Evolutionary conservation across 2,797 vertebrate genomes (phyloP).

Genomic region (Anguilla marmorata): DNA sequence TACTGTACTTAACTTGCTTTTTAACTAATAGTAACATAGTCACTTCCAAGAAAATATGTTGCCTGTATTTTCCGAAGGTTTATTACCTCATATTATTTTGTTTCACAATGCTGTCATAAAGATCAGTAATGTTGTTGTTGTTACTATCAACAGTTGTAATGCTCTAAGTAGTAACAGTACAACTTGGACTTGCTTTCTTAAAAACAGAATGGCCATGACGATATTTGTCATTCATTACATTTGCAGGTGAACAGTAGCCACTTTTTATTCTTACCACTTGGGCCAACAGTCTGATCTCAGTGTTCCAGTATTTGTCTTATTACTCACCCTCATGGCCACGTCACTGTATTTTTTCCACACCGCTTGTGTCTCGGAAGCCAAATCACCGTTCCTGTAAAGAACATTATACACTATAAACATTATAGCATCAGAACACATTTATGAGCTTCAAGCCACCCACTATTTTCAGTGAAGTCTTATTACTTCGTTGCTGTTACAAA

Average conservation of each 20-base stretch:
- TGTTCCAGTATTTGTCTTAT: constrained; percentile 10
- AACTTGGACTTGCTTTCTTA: constrained; percentile 63
- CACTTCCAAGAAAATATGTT: neutral
- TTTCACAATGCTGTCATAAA: neutral
- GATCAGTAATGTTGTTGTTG: neutral
- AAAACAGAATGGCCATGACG: constrained; percentile 64
- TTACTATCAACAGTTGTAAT: constrained; percentile 23
- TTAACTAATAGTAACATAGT: neutral
- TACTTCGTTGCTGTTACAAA: constrained; percentile 40
- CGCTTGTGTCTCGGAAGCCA: neutral
- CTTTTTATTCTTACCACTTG: constrained; percentile 71
- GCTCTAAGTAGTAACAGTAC: constrained; percentile 15
- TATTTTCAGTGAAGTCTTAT: constrained; percentile 23
- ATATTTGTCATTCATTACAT: constrained; percentile 61
- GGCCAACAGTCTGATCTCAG: constrained; percentile 70
- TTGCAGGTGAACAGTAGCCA: constrained; percentile 79
- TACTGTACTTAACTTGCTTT: neutral
- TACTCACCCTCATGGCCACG: neutral
- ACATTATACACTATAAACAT: neutral
- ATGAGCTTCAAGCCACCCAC: neutral
- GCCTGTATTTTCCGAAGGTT: neutral
- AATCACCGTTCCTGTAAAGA: neutral
- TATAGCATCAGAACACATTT: neutral
- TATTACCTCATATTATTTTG: neutral
- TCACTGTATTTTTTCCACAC: neutral